Conservation (phyloP, 2,113 vertebrate genomes). For the Lipotes vexillifer region DNA sequence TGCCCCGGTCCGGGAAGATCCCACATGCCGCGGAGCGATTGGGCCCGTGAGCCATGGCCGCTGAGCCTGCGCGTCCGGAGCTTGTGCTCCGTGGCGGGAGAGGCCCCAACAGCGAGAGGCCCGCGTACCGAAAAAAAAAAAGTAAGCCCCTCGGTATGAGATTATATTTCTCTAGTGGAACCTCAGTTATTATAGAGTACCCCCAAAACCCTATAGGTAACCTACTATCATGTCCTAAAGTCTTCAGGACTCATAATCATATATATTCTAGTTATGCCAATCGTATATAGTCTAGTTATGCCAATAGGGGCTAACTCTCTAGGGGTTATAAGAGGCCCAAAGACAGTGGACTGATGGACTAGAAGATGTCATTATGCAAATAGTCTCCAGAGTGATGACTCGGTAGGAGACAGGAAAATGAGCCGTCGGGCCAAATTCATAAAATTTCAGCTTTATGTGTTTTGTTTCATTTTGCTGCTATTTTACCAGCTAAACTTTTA, state of each 20-base stretch:
- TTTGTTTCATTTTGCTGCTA: neutral
- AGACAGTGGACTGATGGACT: neutral
- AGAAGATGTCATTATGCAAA: neutral
- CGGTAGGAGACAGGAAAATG: neutral
- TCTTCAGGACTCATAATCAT: neutral
- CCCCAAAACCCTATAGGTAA: neutral
- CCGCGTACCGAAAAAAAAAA: neutral
- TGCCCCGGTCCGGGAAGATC: too few species aligned
- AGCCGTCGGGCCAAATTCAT: neutral
- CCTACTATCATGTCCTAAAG: neutral
- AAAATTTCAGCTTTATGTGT: neutral
- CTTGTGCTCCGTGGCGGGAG: too few species aligned
- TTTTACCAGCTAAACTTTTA: neutral
- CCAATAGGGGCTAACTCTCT: neutral
- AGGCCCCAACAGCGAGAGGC: too few species aligned
- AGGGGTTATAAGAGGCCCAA: neutral
- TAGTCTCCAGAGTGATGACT: neutral
- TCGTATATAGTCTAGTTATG: neutral
- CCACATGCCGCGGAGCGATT: too few species aligned
- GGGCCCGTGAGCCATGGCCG: too few species aligned
- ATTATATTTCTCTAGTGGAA: neutral
- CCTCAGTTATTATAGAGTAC: neutral
- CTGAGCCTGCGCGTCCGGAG: too few species aligned
- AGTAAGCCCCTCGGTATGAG: neutral
- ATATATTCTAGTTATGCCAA: neutral